phyloP scores from a whole-genome alignment of 2,888 invertebrate species.

The Heliconius erato region DNA sequence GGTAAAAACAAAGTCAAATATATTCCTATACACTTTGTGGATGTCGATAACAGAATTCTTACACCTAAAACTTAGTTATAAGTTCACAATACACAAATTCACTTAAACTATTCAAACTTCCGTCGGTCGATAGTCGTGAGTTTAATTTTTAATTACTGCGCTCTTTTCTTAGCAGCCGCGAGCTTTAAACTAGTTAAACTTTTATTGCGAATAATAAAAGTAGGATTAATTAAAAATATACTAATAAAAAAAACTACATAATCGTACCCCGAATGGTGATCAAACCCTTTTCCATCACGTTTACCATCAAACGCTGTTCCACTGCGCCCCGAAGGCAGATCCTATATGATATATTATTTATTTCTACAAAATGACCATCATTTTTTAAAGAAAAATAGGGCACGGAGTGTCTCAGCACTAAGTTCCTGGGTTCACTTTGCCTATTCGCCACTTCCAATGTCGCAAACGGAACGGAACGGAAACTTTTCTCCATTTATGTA shows the following conservation, averaged over 20 bases:
- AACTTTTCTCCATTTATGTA: neutral
- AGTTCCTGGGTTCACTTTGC: neutral
- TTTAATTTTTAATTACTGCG: slow-evolving; percentile 9
- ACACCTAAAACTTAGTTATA: neutral
- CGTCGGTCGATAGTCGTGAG: neutral
- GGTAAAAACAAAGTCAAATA: too few relatives aligned
- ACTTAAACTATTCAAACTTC: neutral
- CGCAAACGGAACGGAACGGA: too few relatives aligned
- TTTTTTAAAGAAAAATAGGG: too few relatives aligned
- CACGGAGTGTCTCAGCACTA: neutral
- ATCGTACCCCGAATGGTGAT: neutral
- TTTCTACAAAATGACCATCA: too few relatives aligned
- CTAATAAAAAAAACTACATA: neutral
- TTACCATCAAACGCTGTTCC: too few relatives aligned
- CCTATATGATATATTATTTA: too few relatives aligned
- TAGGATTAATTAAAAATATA: neutral
- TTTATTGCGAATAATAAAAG: neutral
- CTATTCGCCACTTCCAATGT: neutral
- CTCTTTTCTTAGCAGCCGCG: neutral
- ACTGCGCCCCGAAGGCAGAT: too few relatives aligned
- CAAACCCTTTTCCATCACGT: neutral
- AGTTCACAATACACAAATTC: neutral
- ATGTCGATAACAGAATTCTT: neutral
- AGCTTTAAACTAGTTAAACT: neutral
- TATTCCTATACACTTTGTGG: too few relatives aligned